phyloP scores from a whole-genome alignment of 2,113 vertebrate species.

The Melozone crissalis region DNA sequence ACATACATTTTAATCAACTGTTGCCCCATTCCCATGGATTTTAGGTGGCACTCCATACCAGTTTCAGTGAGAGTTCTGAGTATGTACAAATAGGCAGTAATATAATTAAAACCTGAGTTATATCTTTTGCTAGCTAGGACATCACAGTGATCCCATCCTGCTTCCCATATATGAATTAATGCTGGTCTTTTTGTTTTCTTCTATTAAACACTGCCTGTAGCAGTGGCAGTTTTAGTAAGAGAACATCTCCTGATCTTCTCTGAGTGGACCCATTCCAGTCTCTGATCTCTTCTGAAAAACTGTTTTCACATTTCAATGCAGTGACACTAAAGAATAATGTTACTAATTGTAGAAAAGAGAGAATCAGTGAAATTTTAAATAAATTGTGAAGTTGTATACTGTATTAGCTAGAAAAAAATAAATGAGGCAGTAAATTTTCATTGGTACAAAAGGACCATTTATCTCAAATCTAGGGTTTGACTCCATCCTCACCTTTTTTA shows the following conservation, averaged over 20 bases:
- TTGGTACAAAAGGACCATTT: background rate
- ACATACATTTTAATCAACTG: background rate
- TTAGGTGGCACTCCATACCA: background rate
- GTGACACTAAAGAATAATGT: background rate
- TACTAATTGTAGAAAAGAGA: background rate
- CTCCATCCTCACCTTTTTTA: background rate
- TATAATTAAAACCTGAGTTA: background rate
- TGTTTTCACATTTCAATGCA: background rate
- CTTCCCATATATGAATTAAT: background rate
- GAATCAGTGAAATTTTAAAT: background rate
- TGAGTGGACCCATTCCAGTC: background rate
- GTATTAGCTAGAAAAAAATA: background rate
- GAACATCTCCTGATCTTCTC: background rate
- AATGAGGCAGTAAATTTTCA: background rate
- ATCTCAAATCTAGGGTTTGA: background rate
- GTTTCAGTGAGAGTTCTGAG: background rate
- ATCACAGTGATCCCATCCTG: background rate
- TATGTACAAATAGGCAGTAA: background rate
- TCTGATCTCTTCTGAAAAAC: background rate
- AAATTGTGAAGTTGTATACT: background rate
- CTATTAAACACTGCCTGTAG: background rate
- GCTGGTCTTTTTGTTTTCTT: background rate
- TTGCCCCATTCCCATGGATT: background rate
- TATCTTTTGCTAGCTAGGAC: background rate
- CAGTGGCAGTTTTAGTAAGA: background rate